Evolutionary conservation across 2,113 vertebrate genomes (phyloP), one percentile per base, ranked within the genome.

Genomic region (Zosterops hypoxanthus): DNA sequence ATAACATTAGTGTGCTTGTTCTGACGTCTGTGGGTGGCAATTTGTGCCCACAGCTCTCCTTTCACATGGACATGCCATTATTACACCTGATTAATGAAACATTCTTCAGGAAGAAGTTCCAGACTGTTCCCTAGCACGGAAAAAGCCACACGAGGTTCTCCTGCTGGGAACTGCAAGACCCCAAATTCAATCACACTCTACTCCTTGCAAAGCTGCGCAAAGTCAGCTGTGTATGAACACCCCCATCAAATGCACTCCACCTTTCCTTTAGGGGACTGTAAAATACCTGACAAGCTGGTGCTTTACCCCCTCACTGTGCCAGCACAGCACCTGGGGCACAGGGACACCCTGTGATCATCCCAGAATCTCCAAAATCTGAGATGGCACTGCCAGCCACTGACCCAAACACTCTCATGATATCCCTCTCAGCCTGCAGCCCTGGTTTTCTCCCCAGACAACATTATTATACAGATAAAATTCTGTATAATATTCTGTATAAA

Each of bases 1-100:
- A 89, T 92, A 81, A 87, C 88, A 82, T 93, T 60, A 89, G 52
- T 73, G 92, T 82, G 57, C 88, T 94, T 78, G 64, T 92, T 94
- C 93, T 90, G 34, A n/a, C 39, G 88, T 85, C 94, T 82, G 90
- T 59, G 94, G 39, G 29, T 86, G 95, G 95, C 96, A 95, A 68
- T 96, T 96, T 75, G 84, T 90, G 88, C 63, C 26, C 96, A 71
- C 41, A 84, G 87, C 23, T 50, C 93, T 96, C 70, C 94, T 94
- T 95, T 94, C 91, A 93, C 85, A 88, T 42, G 66, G 93, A 89
- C 94, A 42, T 29, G 46, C 88, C 94, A 94, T 78, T 47, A 92
- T 92, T 95, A 94, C 90, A 95, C 76, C 90, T 41, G 83, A 82
- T 91, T 92, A 95, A 95, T 55, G 41, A 61, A 79, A 94, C 88